Evolutionary conservation across 2,888 invertebrate genomes (phyloP).

Genomic region (Cristatella mucedo): DNA sequence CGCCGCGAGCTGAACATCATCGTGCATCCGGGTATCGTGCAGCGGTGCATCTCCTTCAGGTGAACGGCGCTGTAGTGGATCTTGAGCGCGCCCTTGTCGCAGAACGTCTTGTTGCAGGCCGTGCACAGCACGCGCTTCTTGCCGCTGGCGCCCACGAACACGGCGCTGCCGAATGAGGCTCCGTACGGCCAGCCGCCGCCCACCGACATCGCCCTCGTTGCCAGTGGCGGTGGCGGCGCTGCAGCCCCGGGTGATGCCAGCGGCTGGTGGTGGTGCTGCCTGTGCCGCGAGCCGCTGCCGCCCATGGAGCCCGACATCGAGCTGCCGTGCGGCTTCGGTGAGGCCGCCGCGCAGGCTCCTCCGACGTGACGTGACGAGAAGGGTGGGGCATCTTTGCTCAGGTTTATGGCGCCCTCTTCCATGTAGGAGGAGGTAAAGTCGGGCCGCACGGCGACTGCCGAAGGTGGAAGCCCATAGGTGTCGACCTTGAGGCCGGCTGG

Average conservation of each 20-base stretch:
- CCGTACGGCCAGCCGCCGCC: slow-evolving; percentile 6
- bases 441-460: no score
- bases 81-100: slow-evolving; percentile 97
- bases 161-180: slow-evolving; percentile 5
- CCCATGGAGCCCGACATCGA: slow-evolving; percentile 22
- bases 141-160: slow-evolving; percentile 24
- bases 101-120: slow-evolving; percentile 94
- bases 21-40: slow-evolving; percentile 93
- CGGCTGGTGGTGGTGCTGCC: slow-evolving; percentile 15
- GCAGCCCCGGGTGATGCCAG: background rate
- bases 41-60: slow-evolving; percentile 83
- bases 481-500: no score
- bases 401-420: no score
- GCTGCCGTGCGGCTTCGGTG: slow-evolving; percentile 12
- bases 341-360: slow-evolving; percentile 10
- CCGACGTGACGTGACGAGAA: no score
- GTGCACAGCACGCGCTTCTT: slow-evolving; percentile 96
- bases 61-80: slow-evolving; percentile 99
- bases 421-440: no score
- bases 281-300: slow-evolving; percentile 34
- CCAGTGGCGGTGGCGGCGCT: slow-evolving; percentile 3
- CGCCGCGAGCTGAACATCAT: slow-evolving; percentile 97
- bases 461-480: no score
- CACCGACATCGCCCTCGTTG: no score
- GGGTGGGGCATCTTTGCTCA: no score